These are phyloP conservation scores for Eubucco bourcierii DNA, from an alignment of 2,113 vertebrate genomes.

Conservation along the genomic window DNA sequence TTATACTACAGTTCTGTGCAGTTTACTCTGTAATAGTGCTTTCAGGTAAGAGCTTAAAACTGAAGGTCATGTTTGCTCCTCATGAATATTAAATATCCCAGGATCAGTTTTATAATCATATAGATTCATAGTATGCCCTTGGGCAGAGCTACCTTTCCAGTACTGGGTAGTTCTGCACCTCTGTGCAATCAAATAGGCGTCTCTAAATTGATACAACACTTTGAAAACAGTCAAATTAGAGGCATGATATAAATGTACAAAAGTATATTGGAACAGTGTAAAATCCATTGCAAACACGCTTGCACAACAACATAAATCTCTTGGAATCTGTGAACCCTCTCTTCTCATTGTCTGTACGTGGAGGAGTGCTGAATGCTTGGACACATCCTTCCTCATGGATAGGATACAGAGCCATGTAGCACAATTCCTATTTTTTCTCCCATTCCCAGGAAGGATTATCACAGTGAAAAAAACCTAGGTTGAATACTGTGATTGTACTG, in stretches of 20 bases:
- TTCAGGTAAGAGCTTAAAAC: constrained; percentile 37
- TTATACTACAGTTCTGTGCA: constrained; percentile 4
- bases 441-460: not conserved
- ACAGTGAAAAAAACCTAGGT: not conserved
- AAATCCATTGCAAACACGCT: not conserved
- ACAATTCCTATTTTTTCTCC: not conserved
- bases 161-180: not conserved
- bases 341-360: not conserved
- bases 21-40: constrained; percentile 13
- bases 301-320: not conserved
- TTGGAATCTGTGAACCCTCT: not conserved
- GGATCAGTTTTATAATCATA: constrained; percentile 42
- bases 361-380: not conserved
- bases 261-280: not conserved
- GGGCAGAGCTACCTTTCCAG: not conserved
- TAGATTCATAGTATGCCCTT: not conserved
- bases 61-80: constrained; percentile 41
- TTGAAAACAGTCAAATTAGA: constrained; percentile 35
- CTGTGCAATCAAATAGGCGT: not conserved
- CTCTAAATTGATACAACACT: not conserved
- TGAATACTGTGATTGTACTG: not conserved
- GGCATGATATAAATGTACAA: not conserved
- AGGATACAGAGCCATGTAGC: not conserved
- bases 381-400: not conserved
- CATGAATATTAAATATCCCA: constrained; percentile 47